Percentiles rank a stretch among this genome's conserved stretches.
Conservation (phyloP, 2,113 vertebrate genomes). For the Myotis davidii region DNA sequence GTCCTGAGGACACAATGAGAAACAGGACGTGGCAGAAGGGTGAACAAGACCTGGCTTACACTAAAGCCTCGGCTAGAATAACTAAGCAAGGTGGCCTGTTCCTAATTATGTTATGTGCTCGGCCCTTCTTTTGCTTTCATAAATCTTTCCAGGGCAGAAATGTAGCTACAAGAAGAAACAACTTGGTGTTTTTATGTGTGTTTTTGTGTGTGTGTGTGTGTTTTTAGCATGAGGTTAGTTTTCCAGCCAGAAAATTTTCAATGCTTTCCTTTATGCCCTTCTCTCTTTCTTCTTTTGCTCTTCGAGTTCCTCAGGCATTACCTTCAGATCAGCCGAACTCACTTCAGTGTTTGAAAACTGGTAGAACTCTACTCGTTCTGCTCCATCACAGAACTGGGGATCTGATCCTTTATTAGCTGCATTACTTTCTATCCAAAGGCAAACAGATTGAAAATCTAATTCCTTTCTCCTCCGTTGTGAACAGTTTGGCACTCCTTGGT, state of each 20-base stretch:
- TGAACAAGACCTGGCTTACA: neutral
- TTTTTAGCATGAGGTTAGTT: constrained; percentile 15
- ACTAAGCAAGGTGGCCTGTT: neutral
- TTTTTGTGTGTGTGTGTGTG: neutral
- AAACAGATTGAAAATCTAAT: neutral
- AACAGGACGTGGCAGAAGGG: neutral
- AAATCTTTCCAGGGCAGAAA: constrained; percentile 24
- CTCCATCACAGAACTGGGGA: neutral
- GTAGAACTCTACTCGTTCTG: neutral
- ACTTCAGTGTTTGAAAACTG: neutral
- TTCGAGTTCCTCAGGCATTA: neutral
- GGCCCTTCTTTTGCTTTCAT: neutral
- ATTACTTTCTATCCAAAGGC: neutral
- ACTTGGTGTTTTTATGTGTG: neutral
- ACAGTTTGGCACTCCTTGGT: neutral
- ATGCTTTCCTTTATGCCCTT: neutral
- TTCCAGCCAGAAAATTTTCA: constrained; percentile 13
- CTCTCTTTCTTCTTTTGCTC: neutral
- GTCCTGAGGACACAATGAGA: neutral
- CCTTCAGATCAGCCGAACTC: neutral
- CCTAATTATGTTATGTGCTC: neutral
- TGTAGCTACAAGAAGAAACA: neutral
- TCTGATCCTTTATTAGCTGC: neutral
- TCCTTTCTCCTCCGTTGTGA: neutral
- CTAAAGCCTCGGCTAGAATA: neutral